Evolutionary conservation across 2,888 invertebrate species (phyloP).

Genomic region (Malacosoma neustria): DNA sequence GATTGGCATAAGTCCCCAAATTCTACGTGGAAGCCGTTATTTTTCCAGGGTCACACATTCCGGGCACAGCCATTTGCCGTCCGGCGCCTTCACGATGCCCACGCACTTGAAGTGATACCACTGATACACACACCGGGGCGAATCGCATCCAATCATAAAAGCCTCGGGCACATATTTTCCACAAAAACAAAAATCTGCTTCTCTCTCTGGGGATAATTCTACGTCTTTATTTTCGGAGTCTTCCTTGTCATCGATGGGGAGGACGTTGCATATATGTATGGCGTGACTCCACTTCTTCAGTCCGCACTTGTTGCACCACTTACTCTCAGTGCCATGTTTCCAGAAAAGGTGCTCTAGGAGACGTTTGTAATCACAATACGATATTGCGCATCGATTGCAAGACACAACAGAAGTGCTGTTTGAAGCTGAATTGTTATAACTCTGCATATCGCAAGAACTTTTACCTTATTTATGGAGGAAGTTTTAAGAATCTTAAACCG

Average conservation of each 20-base stretch:
- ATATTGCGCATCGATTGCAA: slow-evolving; percentile 37
- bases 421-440: slow-evolving; percentile 18
- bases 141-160: slow-evolving; percentile 52
- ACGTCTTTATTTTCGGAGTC: slow-evolving; percentile 13
- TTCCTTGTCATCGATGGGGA: slow-evolving; percentile 34
- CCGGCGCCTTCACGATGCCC: slow-evolving; percentile 34
- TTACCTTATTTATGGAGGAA: slow-evolving; percentile 17
- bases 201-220: slow-evolving; percentile 15
- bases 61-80: slow-evolving; percentile 48
- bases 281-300: slow-evolving; percentile 42
- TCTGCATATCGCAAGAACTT: slow-evolving; percentile 21
- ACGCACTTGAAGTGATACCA: slow-evolving; percentile 54
- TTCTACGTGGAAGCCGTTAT: slow-evolving; percentile 1
- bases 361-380: slow-evolving; percentile 36
- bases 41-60: slow-evolving; percentile 22
- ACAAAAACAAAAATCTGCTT: slow-evolving; percentile 38
- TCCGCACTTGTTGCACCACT: slow-evolving; percentile 31
- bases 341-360: slow-evolving; percentile 50
- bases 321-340: slow-evolving; percentile 51
- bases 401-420: slow-evolving; percentile 17
- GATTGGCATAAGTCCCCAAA: too few species aligned
- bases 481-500: slow-evolving; percentile 18
- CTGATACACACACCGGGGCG: slow-evolving; percentile 27
- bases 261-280: slow-evolving; percentile 37
- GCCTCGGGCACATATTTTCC: slow-evolving; percentile 30